These are phyloP conservation scores for Diglossa cyanea DNA, from an alignment of 2,797 vertebrate genomes.

Conservation along the genomic window DNA sequence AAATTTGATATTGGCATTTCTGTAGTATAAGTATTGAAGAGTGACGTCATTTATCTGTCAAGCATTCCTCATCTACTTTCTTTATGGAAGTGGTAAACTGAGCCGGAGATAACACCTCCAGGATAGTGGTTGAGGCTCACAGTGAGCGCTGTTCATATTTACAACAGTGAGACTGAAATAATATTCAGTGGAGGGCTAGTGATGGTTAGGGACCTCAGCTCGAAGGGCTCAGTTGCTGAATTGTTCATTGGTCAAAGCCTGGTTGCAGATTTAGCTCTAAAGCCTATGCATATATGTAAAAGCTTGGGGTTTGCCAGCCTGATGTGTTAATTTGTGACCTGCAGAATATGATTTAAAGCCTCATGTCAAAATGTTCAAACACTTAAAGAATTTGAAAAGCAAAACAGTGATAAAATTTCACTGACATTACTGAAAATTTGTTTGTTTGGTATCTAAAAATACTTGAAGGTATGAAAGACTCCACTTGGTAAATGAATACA, in stretches of 20 bases:
- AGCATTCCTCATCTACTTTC: background rate
- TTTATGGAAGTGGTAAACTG: background rate
- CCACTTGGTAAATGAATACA: background rate
- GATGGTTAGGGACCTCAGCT: background rate
- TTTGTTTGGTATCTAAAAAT: background rate
- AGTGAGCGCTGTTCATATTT: background rate
- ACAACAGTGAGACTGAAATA: background rate
- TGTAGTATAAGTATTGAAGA: background rate
- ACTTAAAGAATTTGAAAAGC: background rate
- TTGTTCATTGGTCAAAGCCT: background rate
- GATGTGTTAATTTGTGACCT: background rate
- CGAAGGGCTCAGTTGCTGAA: accelerated
- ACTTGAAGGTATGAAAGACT: background rate
- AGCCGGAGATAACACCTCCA: background rate
- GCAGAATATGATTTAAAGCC: background rate
- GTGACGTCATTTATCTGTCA: background rate
- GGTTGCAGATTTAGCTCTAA: background rate
- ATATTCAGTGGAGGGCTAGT: background rate
- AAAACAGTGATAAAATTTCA: background rate
- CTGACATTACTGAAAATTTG: background rate
- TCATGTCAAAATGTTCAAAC: background rate
- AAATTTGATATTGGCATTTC: background rate
- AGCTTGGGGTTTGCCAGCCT: background rate
- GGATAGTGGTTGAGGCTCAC: background rate
- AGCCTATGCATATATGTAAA: background rate